Evolutionary conservation across 1,140 invertebrate species (phyloP), one percentile per base, ranked within the genome.

Genomic region (Drosophila elegans): DNA sequence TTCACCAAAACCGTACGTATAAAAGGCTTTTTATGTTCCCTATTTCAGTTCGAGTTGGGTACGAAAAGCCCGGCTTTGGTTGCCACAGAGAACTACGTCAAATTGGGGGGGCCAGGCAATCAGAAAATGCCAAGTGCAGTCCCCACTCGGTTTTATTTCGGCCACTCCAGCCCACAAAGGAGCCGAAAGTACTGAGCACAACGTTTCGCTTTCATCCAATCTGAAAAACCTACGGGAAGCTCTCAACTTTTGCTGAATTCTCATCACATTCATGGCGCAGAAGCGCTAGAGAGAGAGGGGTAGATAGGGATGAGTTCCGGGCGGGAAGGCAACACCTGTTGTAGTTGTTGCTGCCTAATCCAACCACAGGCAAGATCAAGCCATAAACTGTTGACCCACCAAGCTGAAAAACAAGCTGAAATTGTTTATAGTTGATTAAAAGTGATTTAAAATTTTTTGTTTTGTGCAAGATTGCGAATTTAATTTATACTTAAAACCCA

Each of bases 111-210:
- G 44, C 51, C 38, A 66, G 83, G 79, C 67, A 83, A 79, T 80
- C 80, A 80, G 80, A 77, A 79, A 73, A 56, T 88, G 84, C 64
- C 84, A 84, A 88, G 55, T 66, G 54, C 84, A 88, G 54, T 59
- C 46, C 57, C 34, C 52, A 55, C 68, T 53, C 60, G 36, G 42
- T 27, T 32, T 41, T 61, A 64, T 74, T 80, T 77, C 57, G 75
- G 61, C 83, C 74, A 86, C 83, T 86, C 71, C 45, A 88, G 69
- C 46, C 75, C 60, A 89, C 80, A 84, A 84, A 88, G 80, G 61
- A 81, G 59, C 75, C 74, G 67, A 86, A 89, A 76, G 69, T 79
- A 83, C 84, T 88, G 73, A 88, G 83, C 66, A 77, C 68, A 52
- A 39, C 34, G 42, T 61, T 67, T 49, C 42, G 36, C 49, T 54